These are phyloP conservation scores for Sylvia atricapilla DNA, from an alignment of 2,113 vertebrate species.

Conservation along the genomic window DNA sequence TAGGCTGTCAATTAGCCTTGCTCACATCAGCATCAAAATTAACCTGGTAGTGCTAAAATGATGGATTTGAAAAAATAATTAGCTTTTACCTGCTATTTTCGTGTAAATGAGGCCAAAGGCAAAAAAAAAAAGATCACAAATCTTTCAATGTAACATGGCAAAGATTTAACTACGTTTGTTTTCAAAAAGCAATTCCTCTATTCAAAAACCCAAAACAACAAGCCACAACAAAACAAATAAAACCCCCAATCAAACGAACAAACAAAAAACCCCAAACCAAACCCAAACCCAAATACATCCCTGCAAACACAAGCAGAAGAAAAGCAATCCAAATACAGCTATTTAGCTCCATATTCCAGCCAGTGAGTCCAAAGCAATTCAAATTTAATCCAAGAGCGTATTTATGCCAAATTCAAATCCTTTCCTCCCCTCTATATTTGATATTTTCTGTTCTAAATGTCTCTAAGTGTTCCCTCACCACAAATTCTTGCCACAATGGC, in stretches of 20 bases:
- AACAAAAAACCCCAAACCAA: not conserved
- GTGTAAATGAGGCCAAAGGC: not conserved
- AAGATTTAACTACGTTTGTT: not conserved
- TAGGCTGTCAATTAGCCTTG: not conserved
- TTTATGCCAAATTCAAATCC: slow-evolving; percentile 51
- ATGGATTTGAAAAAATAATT: not conserved
- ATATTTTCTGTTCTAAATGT: slow-evolving; percentile 61
- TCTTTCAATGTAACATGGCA: not conserved
- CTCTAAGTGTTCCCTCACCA: slow-evolving; percentile 56
- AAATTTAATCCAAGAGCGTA: slow-evolving; percentile 40
- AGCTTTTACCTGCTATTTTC: slow-evolving; percentile 4
- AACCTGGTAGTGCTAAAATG: slow-evolving; percentile 13
- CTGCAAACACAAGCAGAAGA: not conserved
- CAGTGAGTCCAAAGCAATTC: slow-evolving; percentile 6
- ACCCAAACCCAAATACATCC: not conserved
- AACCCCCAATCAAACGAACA: no score
- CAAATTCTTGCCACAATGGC: slow-evolving; percentile 62
- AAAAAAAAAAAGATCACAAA: not conserved
- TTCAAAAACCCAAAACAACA: not conserved
- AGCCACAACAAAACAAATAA: not conserved
- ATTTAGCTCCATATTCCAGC: not conserved
- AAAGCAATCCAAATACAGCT: not conserved
- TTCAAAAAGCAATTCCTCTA: not conserved
- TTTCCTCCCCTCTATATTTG: slow-evolving; percentile 25
- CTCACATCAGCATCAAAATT: slow-evolving; percentile 5